Percentiles rank a stretch among this genome's conserved stretches.
Conservation (phyloP, 2,797 vertebrate species). For the Macropodus opercularis region DNA sequence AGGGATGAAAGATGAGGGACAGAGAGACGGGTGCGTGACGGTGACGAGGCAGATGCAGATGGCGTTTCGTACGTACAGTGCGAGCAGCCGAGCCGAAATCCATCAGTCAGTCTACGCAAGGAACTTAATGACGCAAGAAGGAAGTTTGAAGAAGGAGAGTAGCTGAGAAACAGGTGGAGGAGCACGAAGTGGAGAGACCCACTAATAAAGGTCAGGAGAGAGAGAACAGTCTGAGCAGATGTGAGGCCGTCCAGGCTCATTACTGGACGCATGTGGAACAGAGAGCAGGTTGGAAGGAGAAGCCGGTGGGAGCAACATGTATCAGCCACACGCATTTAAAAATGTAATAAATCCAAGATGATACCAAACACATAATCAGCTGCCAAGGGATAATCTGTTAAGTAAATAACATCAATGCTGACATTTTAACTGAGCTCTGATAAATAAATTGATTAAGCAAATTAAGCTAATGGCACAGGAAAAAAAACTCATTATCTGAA, state of each 20-base stretch:
- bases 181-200: too few species aligned
- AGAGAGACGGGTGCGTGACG: constrained; percentile 13
- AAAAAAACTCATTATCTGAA: neutral
- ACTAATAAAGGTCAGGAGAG: constrained; percentile 3
- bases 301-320: neutral
- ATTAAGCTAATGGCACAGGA: constrained; percentile 1
- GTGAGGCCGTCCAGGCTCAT: neutral
- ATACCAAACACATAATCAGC: neutral
- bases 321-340: neutral
- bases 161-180: neutral
- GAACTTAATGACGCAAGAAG: neutral
- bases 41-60: constrained; percentile 2
- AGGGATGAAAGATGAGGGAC: constrained; percentile 14
- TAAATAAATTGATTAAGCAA: constrained; percentile 13
- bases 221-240: neutral
- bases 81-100: neutral
- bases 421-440: neutral
- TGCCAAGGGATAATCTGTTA: constrained; percentile 3
- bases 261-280: neutral
- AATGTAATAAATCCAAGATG: constrained; percentile 2
- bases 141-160: neutral
- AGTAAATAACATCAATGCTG: neutral
- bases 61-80: neutral
- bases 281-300: neutral
- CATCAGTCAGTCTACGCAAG: neutral